Evolutionary conservation across 2,888 invertebrate genomes (phyloP).

Genomic region (Elegia similella): DNA sequence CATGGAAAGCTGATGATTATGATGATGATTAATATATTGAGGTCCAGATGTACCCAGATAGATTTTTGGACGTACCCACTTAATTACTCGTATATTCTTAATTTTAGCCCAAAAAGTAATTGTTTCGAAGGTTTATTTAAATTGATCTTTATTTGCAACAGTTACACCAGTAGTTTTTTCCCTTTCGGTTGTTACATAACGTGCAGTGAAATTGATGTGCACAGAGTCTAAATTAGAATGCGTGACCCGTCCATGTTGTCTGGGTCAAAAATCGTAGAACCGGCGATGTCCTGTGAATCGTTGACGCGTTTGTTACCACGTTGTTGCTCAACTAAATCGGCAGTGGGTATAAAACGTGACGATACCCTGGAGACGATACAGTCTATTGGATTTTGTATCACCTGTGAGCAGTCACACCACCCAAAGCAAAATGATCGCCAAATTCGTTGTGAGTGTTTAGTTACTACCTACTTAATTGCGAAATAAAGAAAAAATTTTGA

Average conservation of each 20-base stretch:
- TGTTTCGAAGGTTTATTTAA: no score
- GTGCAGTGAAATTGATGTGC: constrained; percentile 64
- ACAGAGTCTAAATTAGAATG: constrained; percentile 75
- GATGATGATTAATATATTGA: no score
- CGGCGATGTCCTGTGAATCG: constrained; percentile 69
- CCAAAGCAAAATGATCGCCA: constrained; percentile 77
- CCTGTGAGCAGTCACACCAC: constrained; percentile 71
- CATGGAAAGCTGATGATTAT: no score
- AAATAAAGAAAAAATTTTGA: background rate
- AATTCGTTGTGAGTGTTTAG: constrained; percentile 67
- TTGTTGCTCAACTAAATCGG: constrained; percentile 63
- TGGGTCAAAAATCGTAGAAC: constrained; percentile 69
- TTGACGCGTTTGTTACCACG: constrained; percentile 39
- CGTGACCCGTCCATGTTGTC: constrained; percentile 56
- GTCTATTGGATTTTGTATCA: constrained; percentile 56
- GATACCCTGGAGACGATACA: constrained; percentile 64
- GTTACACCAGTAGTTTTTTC: constrained; percentile 33
- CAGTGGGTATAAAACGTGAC: constrained; percentile 68
- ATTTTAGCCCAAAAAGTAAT: no score
- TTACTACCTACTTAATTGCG: background rate
- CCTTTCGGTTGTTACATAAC: constrained; percentile 63
- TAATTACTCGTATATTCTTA: no score
- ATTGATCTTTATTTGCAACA: constrained; percentile 19
- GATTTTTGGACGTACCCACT: no score
- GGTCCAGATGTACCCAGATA: no score